Conservation (phyloP, 37 sponge, comb jelly and placozoan genomes). For the Aplysina aerophoba region DNA sequence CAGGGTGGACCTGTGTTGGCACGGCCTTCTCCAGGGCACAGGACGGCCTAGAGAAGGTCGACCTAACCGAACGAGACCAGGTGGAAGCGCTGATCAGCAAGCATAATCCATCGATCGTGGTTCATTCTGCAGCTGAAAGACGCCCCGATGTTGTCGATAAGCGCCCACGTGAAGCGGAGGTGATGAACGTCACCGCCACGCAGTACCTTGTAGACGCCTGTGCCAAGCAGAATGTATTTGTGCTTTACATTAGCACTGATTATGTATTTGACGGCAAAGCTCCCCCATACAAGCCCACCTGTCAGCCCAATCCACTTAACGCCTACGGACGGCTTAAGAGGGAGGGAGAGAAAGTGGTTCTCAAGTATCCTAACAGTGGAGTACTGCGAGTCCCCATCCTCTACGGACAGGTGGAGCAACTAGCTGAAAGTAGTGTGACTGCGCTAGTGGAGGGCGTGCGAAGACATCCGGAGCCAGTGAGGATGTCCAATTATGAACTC, state of each 20-base stretch:
- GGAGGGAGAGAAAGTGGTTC: slow-evolving; percentile 64
- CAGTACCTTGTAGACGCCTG: slow-evolving; percentile 51
- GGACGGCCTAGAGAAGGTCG: slow-evolving; percentile 61
- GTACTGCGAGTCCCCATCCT: slow-evolving; percentile 81
- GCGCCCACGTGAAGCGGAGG: slow-evolving; percentile 34
- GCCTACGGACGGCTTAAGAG: slow-evolving; percentile 72
- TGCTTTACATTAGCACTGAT: slow-evolving; percentile 86
- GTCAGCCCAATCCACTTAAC: slow-evolving; percentile 77
- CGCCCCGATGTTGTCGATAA: slow-evolving; percentile 86
- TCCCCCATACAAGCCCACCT: slow-evolving; percentile 73
- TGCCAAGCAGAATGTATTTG: slow-evolving; percentile 10
- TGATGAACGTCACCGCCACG: slow-evolving; percentile 75
- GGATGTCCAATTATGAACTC: slow-evolving; percentile 75
- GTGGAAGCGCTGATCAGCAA: slow-evolving; percentile 57
- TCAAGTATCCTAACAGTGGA: slow-evolving; percentile 28
- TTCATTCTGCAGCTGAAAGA: slow-evolving; percentile 90
- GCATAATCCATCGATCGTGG: slow-evolving; percentile 69
- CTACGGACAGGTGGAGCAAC: slow-evolving; percentile 73
- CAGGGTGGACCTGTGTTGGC: slow-evolving; percentile 69
- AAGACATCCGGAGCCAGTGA: slow-evolving; percentile 35
- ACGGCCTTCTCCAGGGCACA: slow-evolving; percentile 74
- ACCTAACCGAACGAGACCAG: slow-evolving; percentile 49
- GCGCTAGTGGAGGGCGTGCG: slow-evolving; percentile 58
- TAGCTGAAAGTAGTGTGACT: slow-evolving; percentile 87
- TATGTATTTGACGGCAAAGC: slow-evolving; percentile 85